Base-by-base conservation (phyloP, 2,113 vertebrate species). In the Apteryx mantelli region DNA sequence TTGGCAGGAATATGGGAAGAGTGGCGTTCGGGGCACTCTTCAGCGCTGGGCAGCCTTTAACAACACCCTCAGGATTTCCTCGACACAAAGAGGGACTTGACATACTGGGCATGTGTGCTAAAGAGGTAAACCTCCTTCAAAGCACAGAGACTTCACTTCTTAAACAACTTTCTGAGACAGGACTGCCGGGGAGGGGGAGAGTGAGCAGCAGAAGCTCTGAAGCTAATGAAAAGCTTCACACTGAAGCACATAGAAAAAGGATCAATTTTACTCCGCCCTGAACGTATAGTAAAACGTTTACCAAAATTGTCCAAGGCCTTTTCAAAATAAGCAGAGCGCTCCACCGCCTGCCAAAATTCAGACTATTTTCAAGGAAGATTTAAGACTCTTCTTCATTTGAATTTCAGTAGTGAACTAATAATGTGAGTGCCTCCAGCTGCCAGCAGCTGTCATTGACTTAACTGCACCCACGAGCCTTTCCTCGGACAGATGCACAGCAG, bases 381-480 rank as follows among this genome's bases (percentile, higher is more conserved):
- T 94, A 90, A 83, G 82, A 74, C 36, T 82, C 84, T 75, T 90
- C 82, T 50, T 89, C 86, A 71, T 95, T 55, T 80, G 55, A 88
- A 82, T 85, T 75, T 80, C 94, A 92, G 58, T 90, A 80, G 89
- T 86, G 96, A 97, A 71, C 93, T 79, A 89, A 89, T n/a, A 40
- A 42, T 66, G 36, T 50, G 81, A 96, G 83, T 84, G 86, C 52
- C 85, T 91, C 84, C 94, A 95, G 95, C 96, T 95, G 97, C 95
- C 96, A 95, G 91, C 95, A 96, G 96, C 97, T 96, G 96, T 55
- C 86, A 95, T 9, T 5, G 60, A 34, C 26, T 90, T 74, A 78
- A 90, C 42, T 82, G 81, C 61, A 48, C 13, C 77, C 83, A 25
- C 64, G 38, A 94, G 91, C 34, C 70, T 90, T 95, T 91, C 87